Percentiles rank a stretch among this genome's conserved stretches.
These are phyloP conservation scores for Drosophila phalerata DNA, from an alignment of 2,888 invertebrate species.

Conservation along the genomic window DNA sequence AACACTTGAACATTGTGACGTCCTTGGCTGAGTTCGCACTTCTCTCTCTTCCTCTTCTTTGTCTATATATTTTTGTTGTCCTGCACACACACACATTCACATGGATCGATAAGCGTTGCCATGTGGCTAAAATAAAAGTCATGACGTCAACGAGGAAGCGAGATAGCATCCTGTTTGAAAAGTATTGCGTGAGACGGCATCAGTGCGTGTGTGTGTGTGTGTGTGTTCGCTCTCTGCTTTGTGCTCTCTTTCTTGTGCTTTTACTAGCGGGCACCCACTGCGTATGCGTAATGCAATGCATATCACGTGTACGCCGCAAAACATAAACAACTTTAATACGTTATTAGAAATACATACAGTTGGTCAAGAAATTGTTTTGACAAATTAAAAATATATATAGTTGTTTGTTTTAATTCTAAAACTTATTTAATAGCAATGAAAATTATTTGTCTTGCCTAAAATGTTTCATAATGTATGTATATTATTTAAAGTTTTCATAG, in stretches of 20 bases:
- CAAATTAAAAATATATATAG: no score
- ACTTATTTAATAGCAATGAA: no score
- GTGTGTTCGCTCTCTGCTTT: conserved; percentile 27
- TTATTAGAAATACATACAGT: background rate
- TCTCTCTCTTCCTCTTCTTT: background rate
- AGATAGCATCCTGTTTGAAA: conserved; percentile 41
- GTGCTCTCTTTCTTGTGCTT: conserved; percentile 13
- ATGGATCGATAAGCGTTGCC: conserved; percentile 76
- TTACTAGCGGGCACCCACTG: conserved; percentile 24
- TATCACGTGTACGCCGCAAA: conserved; percentile 52
- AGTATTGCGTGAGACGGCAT: conserved; percentile 2
- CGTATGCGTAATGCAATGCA: conserved; percentile 58
- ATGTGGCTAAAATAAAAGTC: conserved; percentile 73
- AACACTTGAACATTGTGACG: conserved; percentile 72
- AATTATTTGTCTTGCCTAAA: no score
- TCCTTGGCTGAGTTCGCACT: conserved; percentile 62
- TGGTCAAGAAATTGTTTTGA: no score
- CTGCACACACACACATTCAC: conserved; percentile 21
- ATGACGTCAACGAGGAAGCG: conserved; percentile 81
- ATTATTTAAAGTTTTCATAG: no score
- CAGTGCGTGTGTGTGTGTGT: conserved; percentile 13
- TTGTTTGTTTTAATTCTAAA: no score
- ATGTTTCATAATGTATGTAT: no score
- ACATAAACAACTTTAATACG: conserved; percentile 35
- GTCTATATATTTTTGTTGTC: conserved; percentile 20